Percentiles rank a stretch among this genome's conserved stretches.
phyloP scores from a whole-genome alignment of 2,797 vertebrate genomes.

The Spinus olivaceus region DNA sequence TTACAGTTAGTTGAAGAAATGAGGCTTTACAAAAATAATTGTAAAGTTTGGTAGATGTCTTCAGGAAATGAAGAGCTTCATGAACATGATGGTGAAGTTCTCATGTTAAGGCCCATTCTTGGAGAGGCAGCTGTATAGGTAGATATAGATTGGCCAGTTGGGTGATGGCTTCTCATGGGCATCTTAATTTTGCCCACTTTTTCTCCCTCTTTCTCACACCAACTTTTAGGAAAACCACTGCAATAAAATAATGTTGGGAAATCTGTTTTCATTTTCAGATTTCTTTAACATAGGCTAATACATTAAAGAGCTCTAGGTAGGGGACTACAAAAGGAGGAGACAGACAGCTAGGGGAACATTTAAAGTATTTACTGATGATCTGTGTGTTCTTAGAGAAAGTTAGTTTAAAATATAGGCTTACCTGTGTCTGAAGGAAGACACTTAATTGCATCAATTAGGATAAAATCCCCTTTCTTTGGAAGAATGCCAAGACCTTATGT shows the following conservation, averaged over 20 bases:
- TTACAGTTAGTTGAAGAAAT: background rate
- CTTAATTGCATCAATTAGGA: background rate
- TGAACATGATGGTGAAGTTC: fast-evolving
- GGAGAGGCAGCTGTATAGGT: background rate
- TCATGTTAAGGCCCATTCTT: background rate
- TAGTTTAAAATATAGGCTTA: background rate
- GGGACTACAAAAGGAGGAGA: background rate
- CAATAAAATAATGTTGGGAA: background rate
- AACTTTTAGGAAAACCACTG: background rate
- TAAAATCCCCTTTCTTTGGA: background rate
- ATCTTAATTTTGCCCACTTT: background rate
- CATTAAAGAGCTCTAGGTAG: background rate
- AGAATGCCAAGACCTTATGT: background rate
- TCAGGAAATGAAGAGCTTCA: background rate
- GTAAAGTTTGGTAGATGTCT: background rate
- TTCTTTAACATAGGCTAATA: background rate
- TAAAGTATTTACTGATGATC: background rate
- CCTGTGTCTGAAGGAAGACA: background rate
- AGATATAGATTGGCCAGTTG: fast-evolving
- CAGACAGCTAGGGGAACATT: background rate
- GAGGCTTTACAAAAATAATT: background rate
- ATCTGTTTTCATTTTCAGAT: background rate
- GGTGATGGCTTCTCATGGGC: background rate
- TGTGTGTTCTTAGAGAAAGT: background rate
- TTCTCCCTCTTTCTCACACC: background rate